Conservation (phyloP, 92 coral and sea anemone genomes). For the Palythoa grandiflora region DNA sequence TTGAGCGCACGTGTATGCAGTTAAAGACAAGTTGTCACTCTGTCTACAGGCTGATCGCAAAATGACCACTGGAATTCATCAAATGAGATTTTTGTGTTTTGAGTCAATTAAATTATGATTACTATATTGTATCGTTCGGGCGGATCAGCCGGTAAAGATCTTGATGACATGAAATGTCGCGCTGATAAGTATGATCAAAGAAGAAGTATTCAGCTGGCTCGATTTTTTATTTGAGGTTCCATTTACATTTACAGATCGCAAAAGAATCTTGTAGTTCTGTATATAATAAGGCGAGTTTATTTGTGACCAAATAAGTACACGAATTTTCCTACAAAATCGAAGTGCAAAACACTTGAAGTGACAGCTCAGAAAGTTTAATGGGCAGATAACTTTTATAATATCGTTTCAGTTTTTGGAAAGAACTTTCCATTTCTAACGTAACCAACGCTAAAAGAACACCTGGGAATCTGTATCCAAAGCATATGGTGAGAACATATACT, state of each 20-base stretch:
- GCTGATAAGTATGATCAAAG: neutral
- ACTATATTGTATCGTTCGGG: slow-evolving; percentile 78
- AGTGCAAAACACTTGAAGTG: neutral
- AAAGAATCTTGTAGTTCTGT: neutral
- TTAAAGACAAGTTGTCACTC: slow-evolving; percentile 5
- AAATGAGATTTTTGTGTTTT: slow-evolving; percentile 49
- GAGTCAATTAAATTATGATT: slow-evolving; percentile 77
- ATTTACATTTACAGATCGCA: neutral
- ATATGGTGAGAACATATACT: neutral
- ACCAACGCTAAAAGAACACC: neutral
- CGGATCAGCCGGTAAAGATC: slow-evolving; percentile 68
- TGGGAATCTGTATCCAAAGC: neutral
- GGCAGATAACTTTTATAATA: neutral
- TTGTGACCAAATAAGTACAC: neutral
- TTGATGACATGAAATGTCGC: slow-evolving; percentile 34
- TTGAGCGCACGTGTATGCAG: slow-evolving; percentile 23
- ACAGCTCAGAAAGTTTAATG: neutral
- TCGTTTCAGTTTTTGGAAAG: neutral
- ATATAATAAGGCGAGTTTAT: neutral
- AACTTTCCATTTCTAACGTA: neutral
- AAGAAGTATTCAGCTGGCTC: neutral
- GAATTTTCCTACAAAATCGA: neutral
- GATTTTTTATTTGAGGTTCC: neutral
- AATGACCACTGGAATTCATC: slow-evolving; percentile 45
- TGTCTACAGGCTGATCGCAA: slow-evolving; percentile 23